Evolutionary conservation across 2,888 invertebrate species (phyloP), one percentile per base, ranked within the genome.

Genomic region (Sinhomidia bicolor): DNA sequence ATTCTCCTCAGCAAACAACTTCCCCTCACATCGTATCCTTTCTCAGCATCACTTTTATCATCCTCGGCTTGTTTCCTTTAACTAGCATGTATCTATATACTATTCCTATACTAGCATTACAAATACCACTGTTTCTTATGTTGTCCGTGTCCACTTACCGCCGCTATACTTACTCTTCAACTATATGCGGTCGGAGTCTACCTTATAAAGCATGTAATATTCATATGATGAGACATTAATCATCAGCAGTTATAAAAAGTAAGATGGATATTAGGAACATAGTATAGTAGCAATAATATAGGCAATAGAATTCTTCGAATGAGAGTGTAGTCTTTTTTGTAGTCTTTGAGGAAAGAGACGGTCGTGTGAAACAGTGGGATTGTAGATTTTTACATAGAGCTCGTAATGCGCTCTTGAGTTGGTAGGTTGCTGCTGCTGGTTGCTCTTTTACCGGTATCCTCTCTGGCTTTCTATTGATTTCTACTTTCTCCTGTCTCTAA

Each of bases 391-490:
- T 76, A 47, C 76, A 51, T 54, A 14, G 20, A 54, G 29, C 14
- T 20, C 29, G 7, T 32, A 78, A 57, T 78, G 57, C 17, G 32
- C 57, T 78, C 57, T 78, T 76, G n/a, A 36, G 74, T 74, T 23
- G 36, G 23, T n/a, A n/a, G n/a, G n/a, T n/a, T n/a, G 62, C 62
- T 20, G n/a, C n/a, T 76, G 44, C 17, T 12, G 3, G 60, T 62
- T 80, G 41, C 62, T 80, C 80, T 36, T 60, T 62, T 62, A 80
- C 80, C 62, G 62, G 41, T 44, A 62, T 60, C 57, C 26, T 23
- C n/a, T n/a, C n/a, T n/a, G 44, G 44, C 62, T 80, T 44, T n/a
- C 62, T 80, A 80, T 80, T 62, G 80, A 80, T 80, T 62, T 80
- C 80, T 62, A 60, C 80, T 60, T 29, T 78, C 36, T 78, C 54